A percentile compares a stretch with the other conserved stretches of the same genome.
Evolutionary conservation across 2,797 vertebrate genomes (phyloP).

Genomic region (Mormyrus proboscirostris): DNA sequence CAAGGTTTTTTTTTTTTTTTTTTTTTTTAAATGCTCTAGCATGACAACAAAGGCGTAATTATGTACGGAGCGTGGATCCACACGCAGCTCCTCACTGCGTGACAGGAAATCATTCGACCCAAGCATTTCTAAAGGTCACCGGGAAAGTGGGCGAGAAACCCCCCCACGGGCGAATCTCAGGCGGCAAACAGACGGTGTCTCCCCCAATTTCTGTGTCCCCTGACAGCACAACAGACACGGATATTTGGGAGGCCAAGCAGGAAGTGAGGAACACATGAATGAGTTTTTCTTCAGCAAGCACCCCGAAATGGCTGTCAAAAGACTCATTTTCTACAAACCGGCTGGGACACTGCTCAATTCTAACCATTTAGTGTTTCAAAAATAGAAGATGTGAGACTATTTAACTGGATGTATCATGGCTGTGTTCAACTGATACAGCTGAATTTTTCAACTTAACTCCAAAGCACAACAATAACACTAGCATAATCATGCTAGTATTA

Average conservation of each 20-base stretch:
- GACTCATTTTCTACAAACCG: background rate
- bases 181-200: constrained; percentile 42
- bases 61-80: background rate
- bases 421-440: background rate
- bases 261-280: background rate
- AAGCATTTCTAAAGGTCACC: constrained; percentile 44
- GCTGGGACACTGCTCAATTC: background rate
- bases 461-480: background rate
- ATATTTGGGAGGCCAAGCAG: background rate
- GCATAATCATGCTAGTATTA: background rate
- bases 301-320: background rate
- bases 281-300: background rate
- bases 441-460: background rate
- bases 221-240: constrained; percentile 13
- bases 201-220: constrained; percentile 46
- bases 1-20: background rate
- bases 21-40: background rate
- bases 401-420: background rate
- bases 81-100: constrained; percentile 37
- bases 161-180: constrained; percentile 43
- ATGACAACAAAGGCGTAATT: constrained; percentile 10
- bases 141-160: constrained; percentile 26
- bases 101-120: constrained; percentile 55
- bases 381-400: background rate
- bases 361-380: background rate